phyloP scores from a whole-genome alignment of 2,113 vertebrate species.

The Atlantisia rogersi region DNA sequence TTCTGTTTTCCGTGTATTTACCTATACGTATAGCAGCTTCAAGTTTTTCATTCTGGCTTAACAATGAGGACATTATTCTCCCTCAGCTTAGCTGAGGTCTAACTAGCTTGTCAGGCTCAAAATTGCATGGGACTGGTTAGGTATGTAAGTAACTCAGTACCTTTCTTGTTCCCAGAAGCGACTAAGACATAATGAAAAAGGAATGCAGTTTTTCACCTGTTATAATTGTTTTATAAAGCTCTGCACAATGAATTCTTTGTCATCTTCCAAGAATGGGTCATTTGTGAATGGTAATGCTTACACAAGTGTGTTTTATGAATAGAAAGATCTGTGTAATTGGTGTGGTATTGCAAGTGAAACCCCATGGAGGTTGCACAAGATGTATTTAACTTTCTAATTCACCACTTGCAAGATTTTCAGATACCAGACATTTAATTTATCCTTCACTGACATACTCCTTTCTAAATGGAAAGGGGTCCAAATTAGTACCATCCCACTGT shows the following conservation, averaged over 20 bases:
- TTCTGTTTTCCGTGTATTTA: slow-evolving; percentile 61
- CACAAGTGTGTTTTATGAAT: slow-evolving; percentile 53
- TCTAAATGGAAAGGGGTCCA: not conserved
- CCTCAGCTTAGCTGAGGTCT: slow-evolving; percentile 9
- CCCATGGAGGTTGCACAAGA: slow-evolving; percentile 41
- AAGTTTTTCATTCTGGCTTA: slow-evolving; percentile 56
- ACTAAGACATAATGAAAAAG: slow-evolving; percentile 72
- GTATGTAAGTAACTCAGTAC: slow-evolving; percentile 61
- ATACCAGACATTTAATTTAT: slow-evolving; percentile 53
- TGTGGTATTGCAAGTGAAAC: slow-evolving; percentile 36
- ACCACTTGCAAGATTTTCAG: slow-evolving; percentile 37
- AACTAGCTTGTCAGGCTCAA: slow-evolving; percentile 48
- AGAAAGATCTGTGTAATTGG: slow-evolving; percentile 59
- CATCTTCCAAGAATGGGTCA: slow-evolving; percentile 74
- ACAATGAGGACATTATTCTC: slow-evolving; percentile 75
- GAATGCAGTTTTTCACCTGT: slow-evolving; percentile 81
- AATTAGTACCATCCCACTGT: not conserved
- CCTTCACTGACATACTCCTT: not conserved
- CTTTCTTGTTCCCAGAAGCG: slow-evolving; percentile 73
- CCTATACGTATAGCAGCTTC: slow-evolving; percentile 67
- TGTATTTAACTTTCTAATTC: slow-evolving; percentile 59
- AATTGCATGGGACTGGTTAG: slow-evolving; percentile 48
- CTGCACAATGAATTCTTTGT: slow-evolving; percentile 72
- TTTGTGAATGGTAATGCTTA: slow-evolving; percentile 66
- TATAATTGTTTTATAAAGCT: slow-evolving; percentile 71